These are phyloP conservation scores for Tupaia chinensis DNA, from an alignment of 2,113 vertebrate species.

Conservation along the genomic window DNA sequence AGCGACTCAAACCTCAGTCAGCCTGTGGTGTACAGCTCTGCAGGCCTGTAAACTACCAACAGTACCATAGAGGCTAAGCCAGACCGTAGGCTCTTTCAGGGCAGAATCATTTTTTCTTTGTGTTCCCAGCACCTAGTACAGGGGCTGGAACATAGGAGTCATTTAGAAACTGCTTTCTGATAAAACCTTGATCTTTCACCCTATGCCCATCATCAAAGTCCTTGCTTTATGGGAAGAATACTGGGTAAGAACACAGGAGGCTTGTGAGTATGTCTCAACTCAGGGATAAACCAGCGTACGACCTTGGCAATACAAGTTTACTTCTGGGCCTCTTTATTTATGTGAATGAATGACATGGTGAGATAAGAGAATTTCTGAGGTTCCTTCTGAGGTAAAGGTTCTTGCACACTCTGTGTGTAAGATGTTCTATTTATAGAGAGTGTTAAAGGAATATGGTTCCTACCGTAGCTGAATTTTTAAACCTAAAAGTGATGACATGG, in stretches of 20 bases:
- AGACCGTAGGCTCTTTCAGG: neutral
- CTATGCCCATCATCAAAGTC: neutral
- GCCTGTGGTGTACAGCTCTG: too few species aligned
- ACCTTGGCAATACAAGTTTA: neutral
- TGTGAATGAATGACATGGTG: neutral
- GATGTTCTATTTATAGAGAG: neutral
- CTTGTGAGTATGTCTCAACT: neutral
- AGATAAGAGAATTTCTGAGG: slow-evolving; percentile 37
- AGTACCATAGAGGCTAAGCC: too few species aligned
- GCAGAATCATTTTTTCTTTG: neutral
- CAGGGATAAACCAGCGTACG: neutral
- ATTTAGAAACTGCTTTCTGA: slow-evolving; percentile 1
- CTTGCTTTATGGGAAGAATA: neutral
- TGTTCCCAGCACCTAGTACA: neutral
- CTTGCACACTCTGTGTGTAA: neutral
- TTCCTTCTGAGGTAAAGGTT: neutral
- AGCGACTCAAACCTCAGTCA: too few species aligned
- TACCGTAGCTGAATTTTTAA: neutral
- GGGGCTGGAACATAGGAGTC: neutral
- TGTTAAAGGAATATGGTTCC: neutral
- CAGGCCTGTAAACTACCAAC: too few species aligned
- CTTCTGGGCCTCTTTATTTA: neutral
- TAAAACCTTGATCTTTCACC: neutral
- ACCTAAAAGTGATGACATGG: neutral
- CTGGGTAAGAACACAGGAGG: neutral